Percentiles rank a stretch among this genome's conserved stretches.
phyloP scores from a whole-genome alignment of 1,140 invertebrate genomes.

The Whitmania pigra region DNA sequence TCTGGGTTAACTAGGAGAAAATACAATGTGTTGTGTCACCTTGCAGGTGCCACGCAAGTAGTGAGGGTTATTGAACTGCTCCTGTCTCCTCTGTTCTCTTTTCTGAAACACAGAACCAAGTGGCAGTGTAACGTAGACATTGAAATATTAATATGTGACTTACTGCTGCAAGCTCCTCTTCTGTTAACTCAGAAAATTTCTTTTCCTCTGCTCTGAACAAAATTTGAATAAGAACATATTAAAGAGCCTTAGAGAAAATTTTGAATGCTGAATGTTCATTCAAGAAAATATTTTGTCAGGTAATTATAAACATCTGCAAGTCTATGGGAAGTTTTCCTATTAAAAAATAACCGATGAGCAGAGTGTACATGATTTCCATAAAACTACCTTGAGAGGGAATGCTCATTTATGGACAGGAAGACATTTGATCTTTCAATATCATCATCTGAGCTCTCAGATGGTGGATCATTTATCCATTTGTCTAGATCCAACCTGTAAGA shows the following conservation, averaged over 20 bases:
- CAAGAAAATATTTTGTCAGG: too few species aligned
- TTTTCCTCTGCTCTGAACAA: slow-evolving; percentile 23
- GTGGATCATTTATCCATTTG: slow-evolving; percentile 81
- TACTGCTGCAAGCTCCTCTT: slow-evolving; percentile 58
- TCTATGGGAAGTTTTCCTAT: too few species aligned
- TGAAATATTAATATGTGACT: background rate
- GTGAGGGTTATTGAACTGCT: slow-evolving; percentile 91
- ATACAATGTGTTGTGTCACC: background rate
- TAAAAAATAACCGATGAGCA: too few species aligned
- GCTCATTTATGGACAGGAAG: slow-evolving; percentile 22
- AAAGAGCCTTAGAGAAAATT: too few species aligned
- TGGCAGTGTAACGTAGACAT: too few species aligned
- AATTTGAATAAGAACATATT: background rate
- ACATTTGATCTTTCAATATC: slow-evolving; percentile 40
- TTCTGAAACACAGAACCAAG: slow-evolving; percentile 43
- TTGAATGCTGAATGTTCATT: too few species aligned
- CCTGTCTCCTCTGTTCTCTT: slow-evolving; percentile 66
- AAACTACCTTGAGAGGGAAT: slow-evolving; percentile 1
- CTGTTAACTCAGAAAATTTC: slow-evolving; percentile 47
- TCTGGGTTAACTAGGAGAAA: too few species aligned
- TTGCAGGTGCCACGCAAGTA: slow-evolving; percentile 61
- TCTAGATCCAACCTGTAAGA: slow-evolving; percentile 69
- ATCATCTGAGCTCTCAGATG: slow-evolving; percentile 62
- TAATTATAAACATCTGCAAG: too few species aligned
- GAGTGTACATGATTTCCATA: background rate